Base-by-base conservation (phyloP, 2,888 invertebrate genomes). In the Drosophila formosana region DNA sequence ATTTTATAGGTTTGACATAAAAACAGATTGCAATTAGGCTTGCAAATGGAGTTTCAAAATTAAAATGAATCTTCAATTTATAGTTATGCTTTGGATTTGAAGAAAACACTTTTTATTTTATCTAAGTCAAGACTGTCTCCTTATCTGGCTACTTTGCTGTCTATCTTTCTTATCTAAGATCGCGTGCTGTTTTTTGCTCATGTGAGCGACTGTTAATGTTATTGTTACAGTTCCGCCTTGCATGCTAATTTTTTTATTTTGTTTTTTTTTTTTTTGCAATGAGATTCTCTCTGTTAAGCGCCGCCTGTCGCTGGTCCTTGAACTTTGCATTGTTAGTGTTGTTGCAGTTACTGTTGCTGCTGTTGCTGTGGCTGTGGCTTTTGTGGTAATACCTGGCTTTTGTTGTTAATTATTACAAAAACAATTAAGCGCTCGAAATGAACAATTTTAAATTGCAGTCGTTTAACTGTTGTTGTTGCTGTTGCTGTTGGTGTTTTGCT, bases 381-480 rank as follows among this genome's bases (percentile, higher is more conserved):
- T 66, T 65, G 66, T 62, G 49, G 66, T 49, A 64, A 37, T 53
- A 56, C 58, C 60, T 72, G 57, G 52, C 58, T 74, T 70, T 82
- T 82, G 72, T 75, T 88, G 79, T 83, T 86, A 80, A 86, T 78
- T 81, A 81, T 85, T 88, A 86, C 86, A 88, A 78, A 73, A 81
- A 77, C 88, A 88, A 88, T 77, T 83, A 74, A 76, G 67, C 69
- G 50, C 78, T 78, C 72, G 62, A 76, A 78, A 80, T 77, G 80
- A 88, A 86, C 89, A 84, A 85, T 82, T 78, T 88, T 78, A 87
- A 84, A 82, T 87, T 87, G 79, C 80, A 74, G 74, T 80, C 79
- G 75, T 86, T 85, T 84, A 80, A 71, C 70, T 66, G 75, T 68
- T 66, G 45, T 52, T 62, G 65, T 62, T 80, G 62, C 58, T 78